Base-by-base conservation (phyloP, 1,140 invertebrate genomes). In the Campoletis sonorensis region DNA sequence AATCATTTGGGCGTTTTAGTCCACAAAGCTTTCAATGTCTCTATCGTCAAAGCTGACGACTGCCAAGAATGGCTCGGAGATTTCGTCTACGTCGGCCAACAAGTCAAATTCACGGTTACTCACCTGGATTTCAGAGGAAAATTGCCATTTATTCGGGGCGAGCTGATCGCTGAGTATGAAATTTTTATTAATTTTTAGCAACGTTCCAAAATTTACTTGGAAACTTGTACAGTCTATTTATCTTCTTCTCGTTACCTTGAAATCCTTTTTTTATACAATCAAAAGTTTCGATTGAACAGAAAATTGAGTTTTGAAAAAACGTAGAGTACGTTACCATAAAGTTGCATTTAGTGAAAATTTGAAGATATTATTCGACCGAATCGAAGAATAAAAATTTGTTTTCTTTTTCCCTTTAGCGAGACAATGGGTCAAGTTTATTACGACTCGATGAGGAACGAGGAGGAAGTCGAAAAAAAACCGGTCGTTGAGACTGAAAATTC, bases 1-100 rank as follows among this genome's bases (percentile, higher is more conserved):
- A 94, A 94, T 85, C 93, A 95, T 89, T 89, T 95, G 71, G 93
- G 93, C 37, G 92, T 95, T 73, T 89, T 95, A 27, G 92, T 95
- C 1, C 94, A 95, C 85, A 93, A 94, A 86, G 91, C 93, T 33
- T 95, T 95, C 85, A 95, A 95, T 89, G 93, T 95, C 37, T 94
- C 94, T 7, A 93, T 95, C 75, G 93, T 93, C 30, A 93, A 93
- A 16, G 89, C 92, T 18, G 89, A 93, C 54, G 88, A 90, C 33
- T 90, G 91, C 0, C 89, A 93, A 71, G 88, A 93, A 77, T 95
- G 94, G 94, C 86, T 92, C 81, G 94, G 94, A 11, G 79, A 93
- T 58, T 89, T 88, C 79, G 87, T 94, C 45, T 84, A 92, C 37
- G 89, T 94, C 84, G 93, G 93, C 0, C 93, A 95, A 87, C 91